Base-by-base conservation (phyloP, 2,888 invertebrate genomes). In the Lucinisca nassula region DNA sequence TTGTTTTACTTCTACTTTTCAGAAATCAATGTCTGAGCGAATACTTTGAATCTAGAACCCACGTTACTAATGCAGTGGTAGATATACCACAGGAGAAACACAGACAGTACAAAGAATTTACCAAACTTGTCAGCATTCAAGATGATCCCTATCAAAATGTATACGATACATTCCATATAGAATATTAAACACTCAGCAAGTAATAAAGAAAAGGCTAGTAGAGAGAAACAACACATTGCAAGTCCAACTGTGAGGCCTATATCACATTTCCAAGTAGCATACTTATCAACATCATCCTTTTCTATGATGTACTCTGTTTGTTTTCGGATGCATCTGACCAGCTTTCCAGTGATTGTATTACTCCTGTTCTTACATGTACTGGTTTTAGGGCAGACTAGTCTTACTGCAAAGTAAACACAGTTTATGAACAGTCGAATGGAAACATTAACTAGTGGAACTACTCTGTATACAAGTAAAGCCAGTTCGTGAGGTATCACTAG, bases 131-230 rank as follows among this genome's bases (percentile, higher is more conserved):
- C 27, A 1, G 82, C 80, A 78, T 89, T 85, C 17, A 89, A 67
- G 21, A 89, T 84, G 4, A 89, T 72, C 1, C 86, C 86, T 8
- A 79, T 61, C 10, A 89, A 24, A 0, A 67, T 61, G 67, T 89
- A 89, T 6, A 89, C 74, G 10, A 77, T 79, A 61, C 86, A 86
- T 67, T 82, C 89, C 24, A 84, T 79, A 32, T 84, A 89, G 49
- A 89, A 89, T 4, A 77, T n/a, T 35, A 89, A 40, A n/a, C 89
- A 86, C n/a, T 86, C 86, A 14, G 72, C 45, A 14, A 77, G 61
- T 3, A 89, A 40, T 24, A 84, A 3, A n/a, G 82, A 37, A 3
- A 79, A 0, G 2, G 67, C 30, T 73, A 82, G 82, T 38, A 86
- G 81, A 17, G 89, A 73, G 3, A 85, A 51, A 0, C 82, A 49